A percentile compares a stretch with the other conserved stretches of the same genome.
Evolutionary conservation across 30 jellyfish, hydroid and myxozoan species (phyloP).

Genomic region (Hydractinia symbiolongicarpus): DNA sequence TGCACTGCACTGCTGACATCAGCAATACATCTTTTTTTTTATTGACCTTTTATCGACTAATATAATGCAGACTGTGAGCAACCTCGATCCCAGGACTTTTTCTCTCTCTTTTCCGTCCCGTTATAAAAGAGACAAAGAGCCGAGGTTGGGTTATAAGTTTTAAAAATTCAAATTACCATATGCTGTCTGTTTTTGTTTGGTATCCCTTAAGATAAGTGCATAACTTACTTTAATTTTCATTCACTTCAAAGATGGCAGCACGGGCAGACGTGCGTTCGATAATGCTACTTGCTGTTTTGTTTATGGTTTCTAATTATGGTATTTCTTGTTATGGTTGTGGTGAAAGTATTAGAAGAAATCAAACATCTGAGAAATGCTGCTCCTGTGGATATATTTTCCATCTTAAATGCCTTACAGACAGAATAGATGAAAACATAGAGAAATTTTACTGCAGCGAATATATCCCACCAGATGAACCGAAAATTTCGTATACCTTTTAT

Average conservation of each 20-base stretch:
- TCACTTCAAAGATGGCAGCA: slow-evolving; percentile 1
- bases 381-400: slow-evolving; percentile 7
- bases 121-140: too few species aligned
- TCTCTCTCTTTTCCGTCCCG: too few species aligned
- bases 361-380: background rate
- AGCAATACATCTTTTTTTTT: too few species aligned
- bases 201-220: too few species aligned
- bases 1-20: too few species aligned
- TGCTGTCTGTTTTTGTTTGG: too few species aligned
- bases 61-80: too few species aligned
- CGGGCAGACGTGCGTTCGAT: slow-evolving; percentile 10
- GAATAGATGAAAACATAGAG: background rate
- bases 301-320: background rate
- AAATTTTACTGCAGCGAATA: slow-evolving; percentile 7
- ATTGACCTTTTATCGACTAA: too few species aligned
- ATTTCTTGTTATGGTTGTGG: slow-evolving; percentile 7
- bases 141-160: too few species aligned
- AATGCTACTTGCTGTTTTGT: background rate
- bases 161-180: too few species aligned
- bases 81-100: too few species aligned
- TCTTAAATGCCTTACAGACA: background rate
- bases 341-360: slow-evolving; percentile 6
- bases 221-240: too few species aligned
- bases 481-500: background rate
- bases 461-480: background rate